Base-by-base conservation (phyloP, 1,140 invertebrate genomes). In the Dinothrombium tinctorium region DNA sequence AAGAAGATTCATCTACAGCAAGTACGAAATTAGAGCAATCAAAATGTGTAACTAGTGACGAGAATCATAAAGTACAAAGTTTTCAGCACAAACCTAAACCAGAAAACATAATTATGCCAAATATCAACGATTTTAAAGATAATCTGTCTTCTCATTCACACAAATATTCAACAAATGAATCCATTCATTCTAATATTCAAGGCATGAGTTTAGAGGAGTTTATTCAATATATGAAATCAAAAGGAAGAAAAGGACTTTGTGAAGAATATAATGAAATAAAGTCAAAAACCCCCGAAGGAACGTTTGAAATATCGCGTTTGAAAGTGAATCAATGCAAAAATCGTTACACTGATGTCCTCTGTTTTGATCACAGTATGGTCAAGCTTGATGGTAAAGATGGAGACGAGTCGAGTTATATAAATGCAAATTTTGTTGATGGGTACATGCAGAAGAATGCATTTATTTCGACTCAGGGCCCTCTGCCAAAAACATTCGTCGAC, bases 361-460 rank as follows among this genome's bases (percentile, higher is more conserved):
- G 87, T 58, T 89, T 79, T 59, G 89, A 96, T 60, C 82, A 92
- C 56, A 81, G 77, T 53, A 67, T 87, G 51, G 87, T 96, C 33
- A 68, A 75, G 40, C 62, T 96, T 20, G 71, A 73, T 4, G 65
- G 43, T 2, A 33, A 39, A 14, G 70, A 77, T 45, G 26, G 15
- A 7, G 66, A 68, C 44, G 80, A 87, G 32, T 63, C 72, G 12
- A 68, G 68, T 44, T 95, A 95, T 54, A 90, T 94, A 53, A 92
- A 96, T 65, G 89, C 86, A 22, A 95, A 95, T 67, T 95, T 77
- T 62, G 86, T 95, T 22, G 87, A 94, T 64, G 87, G 89, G 3
- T 96, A 94, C 60, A 84, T 84, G 57, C 86, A 94, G 57, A 87
- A 84, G 54, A 87, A 89, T 63, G 86, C 87, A 32, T 96, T 89